phyloP scores from a whole-genome alignment of 2,888 invertebrate genomes.

The Platycheirus rosarum region DNA sequence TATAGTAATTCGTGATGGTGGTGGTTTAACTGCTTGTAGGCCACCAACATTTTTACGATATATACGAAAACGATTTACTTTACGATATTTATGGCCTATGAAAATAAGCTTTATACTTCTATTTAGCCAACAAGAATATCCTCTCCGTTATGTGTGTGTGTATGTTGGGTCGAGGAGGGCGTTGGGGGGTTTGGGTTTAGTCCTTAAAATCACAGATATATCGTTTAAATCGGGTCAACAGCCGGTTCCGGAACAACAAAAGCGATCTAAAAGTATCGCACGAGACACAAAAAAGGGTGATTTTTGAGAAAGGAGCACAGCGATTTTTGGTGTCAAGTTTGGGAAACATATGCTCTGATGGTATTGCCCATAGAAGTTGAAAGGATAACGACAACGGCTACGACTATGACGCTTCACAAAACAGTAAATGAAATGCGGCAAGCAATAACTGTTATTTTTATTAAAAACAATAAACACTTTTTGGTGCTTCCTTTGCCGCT shows the following conservation, averaged over 20 bases:
- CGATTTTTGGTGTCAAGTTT: conserved; percentile 51
- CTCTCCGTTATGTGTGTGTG: conserved; percentile 1
- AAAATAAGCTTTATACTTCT: conserved; percentile 64
- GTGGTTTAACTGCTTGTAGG: conserved; percentile 74
- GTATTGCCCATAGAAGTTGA: conserved; percentile 6
- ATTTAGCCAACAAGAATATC: background rate
- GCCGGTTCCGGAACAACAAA: conserved; percentile 64
- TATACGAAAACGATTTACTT: conserved; percentile 71
- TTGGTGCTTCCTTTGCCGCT: conserved; percentile 33
- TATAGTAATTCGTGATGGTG: conserved; percentile 35
- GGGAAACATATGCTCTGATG: conserved; percentile 46
- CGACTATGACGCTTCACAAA: conserved; percentile 23
- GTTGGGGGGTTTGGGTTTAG: conserved; percentile 7
- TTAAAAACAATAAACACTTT: conserved; percentile 72
- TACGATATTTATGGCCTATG: conserved; percentile 73
- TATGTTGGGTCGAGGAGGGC: too few species aligned
- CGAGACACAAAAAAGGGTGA: conserved; percentile 22
- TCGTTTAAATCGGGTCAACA: conserved; percentile 62
- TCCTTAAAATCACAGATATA: conserved; percentile 14
- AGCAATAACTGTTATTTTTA: conserved; percentile 73
- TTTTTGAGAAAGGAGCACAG: conserved; percentile 23
- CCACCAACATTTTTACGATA: conserved; percentile 75
- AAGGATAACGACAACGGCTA: conserved; percentile 47
- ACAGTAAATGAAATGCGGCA: conserved; percentile 70
- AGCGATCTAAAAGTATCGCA: conserved; percentile 19